Evolutionary conservation across 2,113 vertebrate species (phyloP).

Genomic region (Lophius piscatorius): DNA sequence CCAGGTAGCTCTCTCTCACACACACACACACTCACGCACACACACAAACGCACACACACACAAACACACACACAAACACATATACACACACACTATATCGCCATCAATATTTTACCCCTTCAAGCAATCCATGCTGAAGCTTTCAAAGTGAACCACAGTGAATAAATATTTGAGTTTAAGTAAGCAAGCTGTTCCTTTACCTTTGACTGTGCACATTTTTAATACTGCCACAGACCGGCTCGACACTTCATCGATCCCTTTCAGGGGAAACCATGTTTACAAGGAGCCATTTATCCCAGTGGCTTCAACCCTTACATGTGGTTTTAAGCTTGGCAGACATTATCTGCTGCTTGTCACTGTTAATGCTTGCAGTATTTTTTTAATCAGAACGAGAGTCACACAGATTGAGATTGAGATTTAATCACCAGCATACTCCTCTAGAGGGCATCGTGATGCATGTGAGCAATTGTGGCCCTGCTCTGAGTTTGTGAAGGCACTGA

Average conservation of each 20-base stretch:
- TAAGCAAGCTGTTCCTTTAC: slow-evolving; percentile 50
- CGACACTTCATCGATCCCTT: slow-evolving; percentile 49
- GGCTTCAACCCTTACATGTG: slow-evolving; percentile 13
- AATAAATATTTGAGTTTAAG: slow-evolving; percentile 76
- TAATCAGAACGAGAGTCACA: background rate
- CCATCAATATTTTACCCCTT: slow-evolving; percentile 42
- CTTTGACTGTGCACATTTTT: slow-evolving; percentile 67
- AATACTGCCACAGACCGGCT: slow-evolving; percentile 50
- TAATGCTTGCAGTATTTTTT: slow-evolving; percentile 8
- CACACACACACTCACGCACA: slow-evolving; percentile 4
- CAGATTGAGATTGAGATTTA: background rate
- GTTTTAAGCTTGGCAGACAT: slow-evolving; percentile 13
- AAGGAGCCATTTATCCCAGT: slow-evolving; percentile 26
- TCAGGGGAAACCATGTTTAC: slow-evolving; percentile 36
- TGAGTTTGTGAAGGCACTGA: slow-evolving; percentile 18
- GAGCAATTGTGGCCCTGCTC: slow-evolving; percentile 20
- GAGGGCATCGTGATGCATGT: slow-evolving; percentile 67
- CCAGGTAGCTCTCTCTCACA: slow-evolving; percentile 25
- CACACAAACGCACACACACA: slow-evolving; percentile 8
- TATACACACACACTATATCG: slow-evolving; percentile 2
- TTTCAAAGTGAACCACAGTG: slow-evolving; percentile 66
- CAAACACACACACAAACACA: slow-evolving; percentile 1
- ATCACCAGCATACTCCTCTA: slow-evolving; percentile 59
- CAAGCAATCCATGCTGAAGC: slow-evolving; percentile 46
- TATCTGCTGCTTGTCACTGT: background rate